phyloP scores from a whole-genome alignment of 2,888 invertebrate species.

The Steinernema carpocapsae region DNA sequence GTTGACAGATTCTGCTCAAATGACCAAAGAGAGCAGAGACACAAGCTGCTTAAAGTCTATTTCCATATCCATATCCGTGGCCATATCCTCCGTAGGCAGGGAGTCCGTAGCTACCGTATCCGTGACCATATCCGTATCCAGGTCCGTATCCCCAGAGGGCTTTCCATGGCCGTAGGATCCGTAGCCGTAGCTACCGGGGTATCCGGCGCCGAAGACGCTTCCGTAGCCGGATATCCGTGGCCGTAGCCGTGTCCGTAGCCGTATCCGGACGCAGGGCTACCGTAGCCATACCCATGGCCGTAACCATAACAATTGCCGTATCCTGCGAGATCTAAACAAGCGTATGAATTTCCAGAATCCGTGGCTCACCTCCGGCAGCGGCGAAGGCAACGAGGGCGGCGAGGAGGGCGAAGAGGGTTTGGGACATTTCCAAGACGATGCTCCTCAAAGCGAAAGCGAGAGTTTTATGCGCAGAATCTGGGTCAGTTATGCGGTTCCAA shows the following conservation, averaged over 20 bases:
- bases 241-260: conserved; percentile 16
- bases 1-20: too few species aligned
- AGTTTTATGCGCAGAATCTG: conserved; percentile 7
- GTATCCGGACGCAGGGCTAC: not conserved
- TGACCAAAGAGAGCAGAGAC: not conserved
- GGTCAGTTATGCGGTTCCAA: conserved; percentile 5
- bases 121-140: not conserved
- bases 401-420: conserved; percentile 22
- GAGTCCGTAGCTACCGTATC: not conserved
- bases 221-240: not conserved
- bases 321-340: not conserved
- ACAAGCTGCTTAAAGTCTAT: not conserved
- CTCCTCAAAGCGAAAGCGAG: not conserved
- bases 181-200: not conserved
- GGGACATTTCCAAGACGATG: not conserved
- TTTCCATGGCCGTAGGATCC: not conserved
- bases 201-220: not conserved
- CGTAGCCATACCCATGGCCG: conserved; percentile 8
- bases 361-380: not conserved
- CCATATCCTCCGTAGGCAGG: not conserved
- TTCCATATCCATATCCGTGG: not conserved
- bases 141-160: conserved; percentile 5
- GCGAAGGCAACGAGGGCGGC: conserved; percentile 20
- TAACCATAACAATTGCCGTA: conserved; percentile 1
- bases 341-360: not conserved